Conservation (phyloP, 2,797 vertebrate species). For the Apodemus agrarius region DNA sequence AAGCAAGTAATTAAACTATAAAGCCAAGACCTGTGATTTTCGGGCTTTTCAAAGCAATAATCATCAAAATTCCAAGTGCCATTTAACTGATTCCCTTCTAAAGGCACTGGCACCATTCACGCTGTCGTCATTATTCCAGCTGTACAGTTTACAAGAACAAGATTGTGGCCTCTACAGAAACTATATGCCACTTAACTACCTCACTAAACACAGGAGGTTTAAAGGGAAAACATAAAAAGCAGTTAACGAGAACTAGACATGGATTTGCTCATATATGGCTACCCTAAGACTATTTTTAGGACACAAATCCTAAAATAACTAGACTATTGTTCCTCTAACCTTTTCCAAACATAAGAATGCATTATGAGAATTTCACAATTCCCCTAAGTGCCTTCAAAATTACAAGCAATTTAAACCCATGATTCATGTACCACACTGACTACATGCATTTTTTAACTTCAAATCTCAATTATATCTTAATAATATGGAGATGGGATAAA, state of each 20-base stretch:
- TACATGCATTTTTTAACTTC: conserved; percentile 69
- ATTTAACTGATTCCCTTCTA: conserved; percentile 73
- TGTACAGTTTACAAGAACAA: conserved; percentile 27
- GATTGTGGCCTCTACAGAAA: conserved; percentile 61
- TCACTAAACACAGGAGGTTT: conserved; percentile 19
- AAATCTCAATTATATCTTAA: conserved; percentile 88
- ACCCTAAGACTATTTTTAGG: conserved; percentile 63
- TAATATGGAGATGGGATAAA: conserved; percentile 84
- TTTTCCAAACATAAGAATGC: conserved; percentile 83
- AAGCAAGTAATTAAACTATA: conserved; percentile 84
- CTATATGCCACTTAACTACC: conserved; percentile 23
- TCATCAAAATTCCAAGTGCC: conserved; percentile 79
- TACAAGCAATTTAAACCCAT: conserved; percentile 86
- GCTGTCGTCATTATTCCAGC: conserved; percentile 65
- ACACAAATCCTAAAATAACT: conserved; percentile 81
- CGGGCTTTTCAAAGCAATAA: conserved; percentile 81
- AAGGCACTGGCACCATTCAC: conserved; percentile 52
- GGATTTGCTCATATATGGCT: conserved; percentile 4
- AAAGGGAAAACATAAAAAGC: conserved; percentile 55
- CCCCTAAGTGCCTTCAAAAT: conserved; percentile 88
- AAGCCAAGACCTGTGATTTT: conserved; percentile 83
- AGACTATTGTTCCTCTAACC: conserved; percentile 82
- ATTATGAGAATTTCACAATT: conserved; percentile 87
- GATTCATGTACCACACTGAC: conserved; percentile 84
- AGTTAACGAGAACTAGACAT: not conserved